phyloP scores from a whole-genome alignment of 2,113 vertebrate species.

The Propithecus coquereli region DNA sequence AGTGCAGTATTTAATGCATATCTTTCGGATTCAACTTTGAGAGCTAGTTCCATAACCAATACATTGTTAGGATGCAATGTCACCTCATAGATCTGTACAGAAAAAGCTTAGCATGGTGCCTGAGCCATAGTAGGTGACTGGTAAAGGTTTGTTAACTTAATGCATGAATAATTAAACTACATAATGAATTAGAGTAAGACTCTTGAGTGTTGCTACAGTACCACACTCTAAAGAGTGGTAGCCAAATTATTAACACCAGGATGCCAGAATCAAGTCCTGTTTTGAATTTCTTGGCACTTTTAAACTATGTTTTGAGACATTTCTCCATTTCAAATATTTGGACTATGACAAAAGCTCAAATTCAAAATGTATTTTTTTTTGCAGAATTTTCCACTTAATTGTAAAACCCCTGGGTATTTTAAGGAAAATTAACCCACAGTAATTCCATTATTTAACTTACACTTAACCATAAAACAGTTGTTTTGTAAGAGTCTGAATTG shows the following conservation, averaged over 20 bases:
- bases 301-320: conserved; percentile 14
- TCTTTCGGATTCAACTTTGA: not conserved
- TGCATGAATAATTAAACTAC: not conserved
- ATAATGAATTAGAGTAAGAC: not conserved
- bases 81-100: not conserved
- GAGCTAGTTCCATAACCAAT: not conserved
- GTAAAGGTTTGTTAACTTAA: not conserved
- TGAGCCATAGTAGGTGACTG: not conserved
- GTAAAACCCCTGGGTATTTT: conserved; percentile 60
- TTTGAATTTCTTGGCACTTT: conserved; percentile 37
- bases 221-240: not conserved
- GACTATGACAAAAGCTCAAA: conserved; percentile 32
- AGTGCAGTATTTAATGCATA: not conserved
- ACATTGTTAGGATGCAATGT: not conserved
- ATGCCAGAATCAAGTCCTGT: not conserved
- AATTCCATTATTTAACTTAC: conserved; percentile 62
- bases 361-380: conserved; percentile 49
- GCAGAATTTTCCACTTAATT: conserved; percentile 49
- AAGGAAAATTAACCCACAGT: conserved; percentile 60
- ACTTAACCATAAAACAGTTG: conserved; percentile 35
- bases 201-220: not conserved
- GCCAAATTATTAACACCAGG: not conserved
- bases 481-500: conserved; percentile 41
- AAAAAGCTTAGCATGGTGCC: not conserved
- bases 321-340: conserved; percentile 59